Conservation (phyloP, 2,888 invertebrate species). For the Brenthis daphne region DNA sequence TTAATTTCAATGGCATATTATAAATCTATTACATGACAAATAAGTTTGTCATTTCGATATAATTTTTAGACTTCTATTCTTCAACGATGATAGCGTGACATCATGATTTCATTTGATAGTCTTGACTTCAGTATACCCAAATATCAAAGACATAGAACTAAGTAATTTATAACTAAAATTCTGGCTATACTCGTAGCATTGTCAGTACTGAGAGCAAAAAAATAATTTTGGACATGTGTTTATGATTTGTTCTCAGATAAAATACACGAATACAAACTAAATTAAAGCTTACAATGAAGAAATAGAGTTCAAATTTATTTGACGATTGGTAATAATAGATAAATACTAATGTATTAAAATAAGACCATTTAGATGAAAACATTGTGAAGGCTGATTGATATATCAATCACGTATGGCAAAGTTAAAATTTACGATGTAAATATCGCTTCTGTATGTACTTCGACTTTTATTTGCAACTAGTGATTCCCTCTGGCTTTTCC, state of each 20-base stretch:
- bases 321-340: not conserved
- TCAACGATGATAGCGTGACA: no score
- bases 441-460: slow-evolving; percentile 31
- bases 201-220: slow-evolving; percentile 11
- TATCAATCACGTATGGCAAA: slow-evolving; percentile 45
- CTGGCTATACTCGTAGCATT: not conserved
- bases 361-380: slow-evolving; percentile 42
- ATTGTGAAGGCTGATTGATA: slow-evolving; percentile 40
- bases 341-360: slow-evolving; percentile 37
- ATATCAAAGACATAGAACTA: not conserved
- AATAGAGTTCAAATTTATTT: slow-evolving; percentile 1
- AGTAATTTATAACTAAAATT: not conserved
- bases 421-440: slow-evolving; percentile 42
- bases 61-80: no score
- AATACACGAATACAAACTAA: not conserved
- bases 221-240: slow-evolving; percentile 21
- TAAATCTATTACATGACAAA: no score
- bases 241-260: slow-evolving; percentile 19
- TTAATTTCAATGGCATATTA: no score
- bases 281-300: not conserved
- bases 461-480: slow-evolving; percentile 1
- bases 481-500: no score
- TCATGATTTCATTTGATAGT: not conserved
- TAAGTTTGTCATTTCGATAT: no score
- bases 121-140: not conserved